These are phyloP conservation scores for Megaptera novaeangliae DNA, from an alignment of 2,113 vertebrate genomes.

Conservation along the genomic window DNA sequence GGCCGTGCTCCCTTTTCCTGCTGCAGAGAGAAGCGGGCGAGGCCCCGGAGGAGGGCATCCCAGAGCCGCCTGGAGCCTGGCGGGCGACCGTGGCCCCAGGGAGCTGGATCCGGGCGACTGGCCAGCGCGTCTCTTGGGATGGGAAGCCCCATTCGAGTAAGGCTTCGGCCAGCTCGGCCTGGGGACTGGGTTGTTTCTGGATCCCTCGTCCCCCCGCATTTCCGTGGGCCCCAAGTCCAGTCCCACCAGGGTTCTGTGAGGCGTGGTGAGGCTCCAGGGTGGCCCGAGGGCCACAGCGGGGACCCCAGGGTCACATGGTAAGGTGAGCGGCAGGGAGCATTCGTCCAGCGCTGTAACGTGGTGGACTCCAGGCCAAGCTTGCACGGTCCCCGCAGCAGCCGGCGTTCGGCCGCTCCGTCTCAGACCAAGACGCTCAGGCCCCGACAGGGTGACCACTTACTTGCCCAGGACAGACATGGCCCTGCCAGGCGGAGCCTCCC, in stretches of 20 bases:
- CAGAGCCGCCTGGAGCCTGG: not conserved
- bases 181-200: not conserved
- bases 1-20: not conserved
- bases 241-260: rapidly evolving
- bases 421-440: not conserved
- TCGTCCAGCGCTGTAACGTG: rapidly evolving
- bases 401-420: rapidly evolving
- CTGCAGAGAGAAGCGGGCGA: not conserved
- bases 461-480: not conserved
- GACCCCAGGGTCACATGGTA: rapidly evolving
- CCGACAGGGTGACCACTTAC: rapidly evolving
- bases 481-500: not conserved
- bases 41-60: not conserved
- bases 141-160: not conserved
- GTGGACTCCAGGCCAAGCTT: not conserved
- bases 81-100: rapidly evolving
- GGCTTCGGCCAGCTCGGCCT: not conserved
- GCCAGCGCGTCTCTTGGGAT: not conserved
- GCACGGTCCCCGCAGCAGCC: rapidly evolving
- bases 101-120: not conserved
- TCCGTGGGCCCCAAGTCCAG: not conserved
- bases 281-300: not conserved
- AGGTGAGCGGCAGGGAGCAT: rapidly evolving
- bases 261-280: not conserved
- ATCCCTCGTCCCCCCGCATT: not conserved